A percentile compares a stretch with the other conserved stretches of the same genome.
Evolutionary conservation across 2,797 vertebrate species (phyloP).

Genomic region (Etheostoma nigrum): DNA sequence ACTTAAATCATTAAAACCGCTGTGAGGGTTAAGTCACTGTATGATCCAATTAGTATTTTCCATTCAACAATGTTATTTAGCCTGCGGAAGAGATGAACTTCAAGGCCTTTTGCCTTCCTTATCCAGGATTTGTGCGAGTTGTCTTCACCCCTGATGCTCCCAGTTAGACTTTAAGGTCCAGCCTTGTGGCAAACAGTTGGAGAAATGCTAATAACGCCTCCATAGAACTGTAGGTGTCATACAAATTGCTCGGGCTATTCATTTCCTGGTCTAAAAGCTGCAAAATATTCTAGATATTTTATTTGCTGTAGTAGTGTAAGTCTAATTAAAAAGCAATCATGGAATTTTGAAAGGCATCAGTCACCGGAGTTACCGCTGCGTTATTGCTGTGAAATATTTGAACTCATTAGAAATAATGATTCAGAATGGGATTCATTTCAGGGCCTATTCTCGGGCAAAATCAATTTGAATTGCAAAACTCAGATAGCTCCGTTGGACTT

Average conservation of each 20-base stretch:
- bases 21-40: constrained; percentile 43
- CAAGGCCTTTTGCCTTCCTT: constrained; percentile 14
- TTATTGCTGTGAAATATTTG: constrained; percentile 70
- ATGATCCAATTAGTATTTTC: constrained; percentile 62
- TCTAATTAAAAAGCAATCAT: constrained; percentile 72
- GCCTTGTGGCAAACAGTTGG: background rate
- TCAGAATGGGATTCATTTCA: constrained; percentile 68
- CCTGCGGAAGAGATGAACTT: constrained; percentile 45
- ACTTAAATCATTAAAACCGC: constrained; percentile 44
- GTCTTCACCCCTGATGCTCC: constrained; percentile 7
- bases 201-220: constrained; percentile 24
- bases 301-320: constrained; percentile 55
- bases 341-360: constrained; percentile 65
- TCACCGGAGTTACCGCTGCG: constrained; percentile 46
- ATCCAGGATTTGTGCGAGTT: constrained; percentile 21
- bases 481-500: constrained; percentile 23
- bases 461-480: constrained; percentile 61
- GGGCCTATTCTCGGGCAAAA: constrained; percentile 54
- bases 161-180: constrained; percentile 21
- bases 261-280: constrained; percentile 40
- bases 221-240: background rate
- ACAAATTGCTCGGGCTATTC: constrained; percentile 35
- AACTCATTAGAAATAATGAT: constrained; percentile 76
- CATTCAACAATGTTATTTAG: constrained; percentile 47
- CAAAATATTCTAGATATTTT: constrained; percentile 54